Base-by-base conservation (phyloP, 37 sponge, comb jelly and placozoan genomes). In the Agelas oroides region DNA sequence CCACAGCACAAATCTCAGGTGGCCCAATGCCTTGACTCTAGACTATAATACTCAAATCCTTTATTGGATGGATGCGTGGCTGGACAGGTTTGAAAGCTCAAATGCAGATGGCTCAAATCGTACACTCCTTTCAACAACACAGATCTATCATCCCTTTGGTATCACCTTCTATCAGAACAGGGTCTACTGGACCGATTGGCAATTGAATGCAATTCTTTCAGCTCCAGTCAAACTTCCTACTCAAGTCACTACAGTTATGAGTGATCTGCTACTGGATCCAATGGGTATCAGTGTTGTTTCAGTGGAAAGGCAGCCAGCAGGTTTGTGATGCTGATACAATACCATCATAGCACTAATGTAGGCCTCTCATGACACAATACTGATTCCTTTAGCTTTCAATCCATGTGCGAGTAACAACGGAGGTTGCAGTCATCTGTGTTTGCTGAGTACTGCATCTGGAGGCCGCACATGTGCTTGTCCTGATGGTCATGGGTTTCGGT, bases 141-240 rank as follows among this genome's bases (percentile, higher is more conserved):
- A 18, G n/a, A 27, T 92, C 5, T 66, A 59, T 55, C 61, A 61
- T 75, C 92, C 95, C 23, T 92, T 60, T 35, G 64, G 80, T 0
- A 78, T 95, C 40, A 81, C 86, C 6, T 17, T 92, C 0, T 84
- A 68, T 37, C 79, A 79, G 25, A 62, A 85, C 57, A 23, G 20
- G 0, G 33, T 92, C 38, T 94, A 83, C 70, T 94, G 83, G 77
- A 71, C 88, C 18, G 95, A 94, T 56, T 91, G 92, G 88, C 34
- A n/a, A 8, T 37, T 64, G 25, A 67, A 74, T 19, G 34, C 70
- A 19, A 61, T 94, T 14, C 46, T 31, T 36, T 27, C n/a, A 33
- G 58, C 74, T 38, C 46, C 46, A 12, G 6, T 46, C 3, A 46
- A 56, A 8, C 57, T 70, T 0, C 55, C 82, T 53, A 0, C n/a